phyloP scores from a whole-genome alignment of 2,113 vertebrate genomes.

The Lutjanus erythropterus region DNA sequence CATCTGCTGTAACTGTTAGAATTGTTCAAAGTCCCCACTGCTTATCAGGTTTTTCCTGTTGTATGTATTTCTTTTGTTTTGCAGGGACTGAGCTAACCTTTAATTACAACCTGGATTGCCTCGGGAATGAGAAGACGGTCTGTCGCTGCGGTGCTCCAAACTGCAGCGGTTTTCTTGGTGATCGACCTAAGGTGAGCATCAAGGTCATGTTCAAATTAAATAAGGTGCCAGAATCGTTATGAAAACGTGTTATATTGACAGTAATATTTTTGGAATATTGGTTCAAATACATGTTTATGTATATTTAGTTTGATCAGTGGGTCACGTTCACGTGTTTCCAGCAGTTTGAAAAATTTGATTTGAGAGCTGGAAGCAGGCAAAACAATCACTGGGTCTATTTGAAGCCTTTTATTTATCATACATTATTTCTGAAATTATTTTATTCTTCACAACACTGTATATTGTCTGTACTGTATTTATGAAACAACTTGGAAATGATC shows the following conservation, averaged over 20 bases:
- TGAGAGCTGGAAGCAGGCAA: too few relatives aligned
- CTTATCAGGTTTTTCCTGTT: not conserved
- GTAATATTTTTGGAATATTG: too few relatives aligned
- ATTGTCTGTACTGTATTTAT: too few relatives aligned
- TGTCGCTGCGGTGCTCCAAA: conserved; percentile 97
- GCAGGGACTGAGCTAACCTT: conserved; percentile 96
- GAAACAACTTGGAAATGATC: too few relatives aligned
- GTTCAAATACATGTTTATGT: not conserved
- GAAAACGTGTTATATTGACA: not conserved
- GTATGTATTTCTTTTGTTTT: not conserved
- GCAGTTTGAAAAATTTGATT: not conserved
- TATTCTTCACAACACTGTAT: too few relatives aligned
- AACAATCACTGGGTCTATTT: too few relatives aligned
- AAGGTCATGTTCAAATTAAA: not conserved
- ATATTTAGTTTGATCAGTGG: not conserved
- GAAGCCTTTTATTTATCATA: too few relatives aligned
- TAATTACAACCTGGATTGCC: conserved; percentile 98
- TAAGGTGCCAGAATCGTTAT: too few relatives aligned
- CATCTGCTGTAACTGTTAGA: too few relatives aligned
- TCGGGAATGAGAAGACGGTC: conserved; percentile 97
- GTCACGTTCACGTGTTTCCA: not conserved
- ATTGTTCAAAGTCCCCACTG: not conserved
- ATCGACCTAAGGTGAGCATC: conserved; percentile 92
- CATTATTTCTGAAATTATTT: too few relatives aligned
- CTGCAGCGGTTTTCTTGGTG: conserved; percentile 98